These are phyloP conservation scores for Dromiciops gliroides DNA, from an alignment of 2,113 vertebrate genomes.

Conservation along the genomic window DNA sequence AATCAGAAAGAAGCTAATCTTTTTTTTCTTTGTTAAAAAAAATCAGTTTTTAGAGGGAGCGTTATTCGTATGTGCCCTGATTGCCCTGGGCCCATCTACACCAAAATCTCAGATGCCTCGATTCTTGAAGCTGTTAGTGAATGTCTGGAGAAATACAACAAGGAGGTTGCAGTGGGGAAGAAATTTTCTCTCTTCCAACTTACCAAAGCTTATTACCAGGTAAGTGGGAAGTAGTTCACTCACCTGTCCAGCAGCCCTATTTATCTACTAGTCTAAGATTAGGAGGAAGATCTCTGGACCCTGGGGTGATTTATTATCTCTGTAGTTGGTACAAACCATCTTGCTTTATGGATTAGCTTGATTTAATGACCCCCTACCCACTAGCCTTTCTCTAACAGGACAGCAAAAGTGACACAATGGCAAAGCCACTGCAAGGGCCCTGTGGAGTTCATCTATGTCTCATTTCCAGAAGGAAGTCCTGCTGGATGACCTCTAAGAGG, in stretches of 20 bases:
- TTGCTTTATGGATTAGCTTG: neutral
- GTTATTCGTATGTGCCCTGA: slow-evolving; percentile 53
- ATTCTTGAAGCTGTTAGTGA: slow-evolving; percentile 62
- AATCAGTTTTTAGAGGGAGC: slow-evolving; percentile 53
- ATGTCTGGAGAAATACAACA: slow-evolving; percentile 80
- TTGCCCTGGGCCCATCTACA: slow-evolving; percentile 58
- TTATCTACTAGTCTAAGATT: neutral
- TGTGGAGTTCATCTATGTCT: neutral
- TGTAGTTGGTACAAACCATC: neutral
- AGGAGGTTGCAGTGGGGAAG: slow-evolving; percentile 48
- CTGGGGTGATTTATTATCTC: neutral
- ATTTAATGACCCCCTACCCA: neutral
- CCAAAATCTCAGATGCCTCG: neutral
- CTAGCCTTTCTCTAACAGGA: neutral
- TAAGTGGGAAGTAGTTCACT: slow-evolving; percentile 50
- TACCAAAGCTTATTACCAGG: slow-evolving; percentile 75
- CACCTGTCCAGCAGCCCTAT: neutral
- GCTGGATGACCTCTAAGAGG: neutral
- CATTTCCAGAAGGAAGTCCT: neutral
- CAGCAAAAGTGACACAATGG: neutral
- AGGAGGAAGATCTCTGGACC: neutral
- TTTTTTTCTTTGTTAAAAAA: neutral
- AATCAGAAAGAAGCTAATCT: neutral
- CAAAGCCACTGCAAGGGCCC: neutral
- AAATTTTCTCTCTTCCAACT: slow-evolving; percentile 77